A percentile compares a stretch with the other conserved stretches of the same genome.
These are phyloP conservation scores for Halocynthia aurantium DNA, from an alignment of 23 tunicate genomes.

Conservation along the genomic window DNA sequence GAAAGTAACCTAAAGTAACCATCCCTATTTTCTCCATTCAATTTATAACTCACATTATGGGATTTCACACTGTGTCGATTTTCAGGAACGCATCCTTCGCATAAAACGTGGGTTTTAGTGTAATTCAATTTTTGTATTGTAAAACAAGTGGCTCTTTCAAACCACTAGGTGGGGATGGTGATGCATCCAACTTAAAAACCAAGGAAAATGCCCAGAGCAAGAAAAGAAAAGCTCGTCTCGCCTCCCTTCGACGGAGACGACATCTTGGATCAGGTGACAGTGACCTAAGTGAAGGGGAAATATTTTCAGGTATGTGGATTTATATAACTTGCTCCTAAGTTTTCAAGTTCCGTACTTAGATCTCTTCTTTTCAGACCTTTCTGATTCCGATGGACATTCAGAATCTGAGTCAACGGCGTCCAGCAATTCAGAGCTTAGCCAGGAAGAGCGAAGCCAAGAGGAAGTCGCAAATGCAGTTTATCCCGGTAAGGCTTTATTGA, in stretches of 20 bases:
- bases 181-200: constrained; percentile 6
- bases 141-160: too few species aligned
- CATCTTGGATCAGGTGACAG: constrained; percentile 43
- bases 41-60: too few species aligned
- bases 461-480: too few species aligned
- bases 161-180: constrained; percentile 16
- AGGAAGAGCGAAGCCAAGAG: constrained; percentile 1
- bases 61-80: too few species aligned
- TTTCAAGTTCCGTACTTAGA: background rate
- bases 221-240: constrained; percentile 47
- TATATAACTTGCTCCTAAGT: background rate
- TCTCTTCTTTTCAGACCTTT: constrained; percentile 34
- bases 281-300: constrained; percentile 79
- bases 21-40: too few species aligned
- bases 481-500: too few species aligned
- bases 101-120: too few species aligned
- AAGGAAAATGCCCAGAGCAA: constrained; percentile 10
- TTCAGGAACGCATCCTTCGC: too few species aligned
- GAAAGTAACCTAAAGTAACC: too few species aligned
- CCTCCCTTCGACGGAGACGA: constrained; percentile 34
- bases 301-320: constrained; percentile 9
- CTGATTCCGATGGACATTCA: constrained; percentile 42
- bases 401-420: constrained; percentile 35
- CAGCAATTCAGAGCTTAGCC: constrained; percentile 21
- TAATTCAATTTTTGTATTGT: too few species aligned